Percentiles rank a stretch among this genome's conserved stretches.
These are phyloP conservation scores for Anadara kagoshimensis DNA, from an alignment of 1,140 invertebrate species.

Conservation along the genomic window DNA sequence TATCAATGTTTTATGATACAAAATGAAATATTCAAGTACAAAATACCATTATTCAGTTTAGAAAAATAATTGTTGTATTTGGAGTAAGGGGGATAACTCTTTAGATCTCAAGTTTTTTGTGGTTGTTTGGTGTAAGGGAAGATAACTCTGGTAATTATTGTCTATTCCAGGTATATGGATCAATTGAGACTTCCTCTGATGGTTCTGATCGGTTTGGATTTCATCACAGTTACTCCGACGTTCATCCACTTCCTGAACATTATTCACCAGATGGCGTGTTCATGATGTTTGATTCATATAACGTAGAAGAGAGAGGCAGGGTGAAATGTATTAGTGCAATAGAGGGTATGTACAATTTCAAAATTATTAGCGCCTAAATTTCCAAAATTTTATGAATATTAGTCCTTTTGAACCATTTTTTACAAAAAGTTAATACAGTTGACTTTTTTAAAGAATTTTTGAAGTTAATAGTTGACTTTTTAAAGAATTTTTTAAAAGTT, in stretches of 20 bases:
- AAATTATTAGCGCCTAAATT: too few relatives aligned
- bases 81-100: too few relatives aligned
- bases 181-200: constrained; percentile 55
- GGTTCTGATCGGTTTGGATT: constrained; percentile 83
- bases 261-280: constrained; percentile 93
- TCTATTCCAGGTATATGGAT: constrained; percentile 65
- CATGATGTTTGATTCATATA: constrained; percentile 98
- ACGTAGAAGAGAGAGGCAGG: constrained; percentile 94
- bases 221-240: constrained; percentile 95
- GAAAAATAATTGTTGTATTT: too few relatives aligned
- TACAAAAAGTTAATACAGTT: too few relatives aligned
- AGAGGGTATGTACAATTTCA: constrained; percentile 81
- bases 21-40: too few relatives aligned
- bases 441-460: too few relatives aligned
- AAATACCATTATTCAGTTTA: too few relatives aligned
- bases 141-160: not conserved
- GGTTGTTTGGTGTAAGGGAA: not conserved
- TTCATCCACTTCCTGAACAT: constrained; percentile 89
- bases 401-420: too few relatives aligned
- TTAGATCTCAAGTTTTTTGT: not conserved
- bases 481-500: too few relatives aligned
- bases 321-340: constrained; percentile 96
- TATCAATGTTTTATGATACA: too few relatives aligned
- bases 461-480: too few relatives aligned
- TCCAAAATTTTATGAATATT: too few relatives aligned